Evolutionary conservation across 2,113 vertebrate species (phyloP).

Genomic region (Aix galericulata): DNA sequence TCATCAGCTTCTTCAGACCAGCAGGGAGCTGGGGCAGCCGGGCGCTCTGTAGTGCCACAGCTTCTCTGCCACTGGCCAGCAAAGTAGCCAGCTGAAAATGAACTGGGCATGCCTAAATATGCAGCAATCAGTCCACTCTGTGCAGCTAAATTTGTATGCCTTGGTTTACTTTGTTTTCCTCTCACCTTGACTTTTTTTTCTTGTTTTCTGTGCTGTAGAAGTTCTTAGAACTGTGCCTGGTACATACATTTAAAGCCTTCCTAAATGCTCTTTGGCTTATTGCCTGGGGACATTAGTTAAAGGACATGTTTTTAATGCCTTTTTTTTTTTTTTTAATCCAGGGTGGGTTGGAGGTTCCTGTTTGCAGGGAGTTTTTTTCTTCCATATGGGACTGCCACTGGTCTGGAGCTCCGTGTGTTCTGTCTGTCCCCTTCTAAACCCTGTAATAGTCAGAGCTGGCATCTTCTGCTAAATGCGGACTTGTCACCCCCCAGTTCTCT

Average conservation of each 20-base stretch:
- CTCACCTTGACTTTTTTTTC: background rate
- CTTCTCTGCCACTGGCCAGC: background rate
- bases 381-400: background rate
- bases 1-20: fast-evolving
- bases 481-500: background rate
- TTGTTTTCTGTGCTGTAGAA: background rate
- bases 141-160: fast-evolving
- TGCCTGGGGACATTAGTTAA: background rate
- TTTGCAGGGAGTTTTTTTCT: background rate
- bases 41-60: background rate
- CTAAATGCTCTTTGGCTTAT: background rate
- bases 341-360: background rate
- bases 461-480: background rate
- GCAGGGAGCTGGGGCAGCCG: background rate
- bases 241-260: background rate
- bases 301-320: background rate
- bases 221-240: background rate
- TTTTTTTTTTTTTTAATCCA: too few species aligned
- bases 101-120: fast-evolving
- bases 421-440: background rate
- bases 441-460: background rate
- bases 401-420: background rate
- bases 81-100: too few species aligned
- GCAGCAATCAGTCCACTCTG: fast-evolving
- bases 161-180: background rate